phyloP scores from a whole-genome alignment of 2,888 invertebrate species.

The Drosophila basisetae region DNA sequence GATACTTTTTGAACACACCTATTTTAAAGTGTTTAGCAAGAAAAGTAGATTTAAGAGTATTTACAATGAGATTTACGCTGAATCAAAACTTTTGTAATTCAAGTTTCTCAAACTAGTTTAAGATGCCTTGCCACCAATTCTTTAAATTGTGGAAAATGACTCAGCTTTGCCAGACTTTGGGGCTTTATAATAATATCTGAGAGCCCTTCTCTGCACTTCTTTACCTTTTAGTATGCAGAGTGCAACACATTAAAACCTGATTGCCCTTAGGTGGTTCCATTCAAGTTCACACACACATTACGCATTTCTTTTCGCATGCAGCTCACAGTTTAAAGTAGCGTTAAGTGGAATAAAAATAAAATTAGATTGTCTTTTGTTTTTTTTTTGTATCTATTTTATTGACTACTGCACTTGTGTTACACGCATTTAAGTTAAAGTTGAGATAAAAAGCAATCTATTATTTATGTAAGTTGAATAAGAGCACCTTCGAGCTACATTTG shows the following conservation, averaged over 20 bases:
- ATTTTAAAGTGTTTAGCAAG: neutral
- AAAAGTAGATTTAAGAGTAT: neutral
- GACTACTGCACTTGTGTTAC: neutral
- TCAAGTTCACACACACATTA: conserved; percentile 43
- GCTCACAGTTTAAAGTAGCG: conserved; percentile 25
- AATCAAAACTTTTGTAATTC: neutral
- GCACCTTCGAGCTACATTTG: conserved; percentile 21
- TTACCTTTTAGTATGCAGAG: conserved; percentile 1
- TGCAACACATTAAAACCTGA: neutral
- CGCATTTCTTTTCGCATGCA: conserved; percentile 33
- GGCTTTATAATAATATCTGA: neutral
- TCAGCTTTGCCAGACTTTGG: neutral
- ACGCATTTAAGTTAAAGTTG: conserved; percentile 14
- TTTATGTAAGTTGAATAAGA: neutral
- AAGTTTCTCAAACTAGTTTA: neutral
- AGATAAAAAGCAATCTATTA: neutral
- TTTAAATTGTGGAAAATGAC: too few species aligned
- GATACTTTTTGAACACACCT: neutral
- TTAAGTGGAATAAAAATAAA: conserved; percentile 4
- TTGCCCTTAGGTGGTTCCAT: conserved; percentile 22
- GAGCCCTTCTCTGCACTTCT: neutral
- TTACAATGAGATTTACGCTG: neutral
- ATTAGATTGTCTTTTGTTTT: neutral
- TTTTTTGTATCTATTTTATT: neutral
- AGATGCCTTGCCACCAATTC: neutral